Conservation (phyloP, 2,888 invertebrate genomes). For the Eupithecia subfuscata region DNA sequence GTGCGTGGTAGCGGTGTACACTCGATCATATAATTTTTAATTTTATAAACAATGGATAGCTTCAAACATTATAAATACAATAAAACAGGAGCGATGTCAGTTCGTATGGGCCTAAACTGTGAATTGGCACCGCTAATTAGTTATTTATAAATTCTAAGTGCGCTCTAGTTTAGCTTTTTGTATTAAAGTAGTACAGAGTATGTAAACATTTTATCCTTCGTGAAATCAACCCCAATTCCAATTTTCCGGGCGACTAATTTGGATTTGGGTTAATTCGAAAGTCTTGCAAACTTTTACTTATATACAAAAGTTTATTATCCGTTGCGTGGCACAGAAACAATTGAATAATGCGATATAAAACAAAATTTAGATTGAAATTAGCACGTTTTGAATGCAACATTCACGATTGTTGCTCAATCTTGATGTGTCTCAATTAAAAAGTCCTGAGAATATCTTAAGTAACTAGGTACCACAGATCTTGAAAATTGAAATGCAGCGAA, state of each 20-base stretch:
- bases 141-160: slow-evolving; percentile 19
- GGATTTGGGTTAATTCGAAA: slow-evolving; percentile 25
- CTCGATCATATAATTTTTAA: neutral
- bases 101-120: neutral
- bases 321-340: slow-evolving; percentile 5
- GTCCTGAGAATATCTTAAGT: neutral
- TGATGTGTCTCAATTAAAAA: neutral
- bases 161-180: slow-evolving; percentile 22
- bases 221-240: slow-evolving; percentile 29
- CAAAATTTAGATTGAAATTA: neutral
- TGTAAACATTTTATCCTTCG: slow-evolving; percentile 25
- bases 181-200: slow-evolving; percentile 17
- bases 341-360: neutral
- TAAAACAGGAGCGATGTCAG: slow-evolving; percentile 12
- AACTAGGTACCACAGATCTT: neutral
- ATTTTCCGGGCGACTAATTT: slow-evolving; percentile 23
- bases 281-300: slow-evolving; percentile 1
- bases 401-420: neutral
- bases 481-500: neutral
- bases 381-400: neutral
- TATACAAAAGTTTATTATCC: slow-evolving; percentile 4
- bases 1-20: slow-evolving; percentile 16
- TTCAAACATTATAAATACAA: neutral
- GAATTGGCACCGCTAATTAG: slow-evolving; percentile 7
- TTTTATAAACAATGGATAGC: neutral